Base-by-base conservation (phyloP, 2,113 vertebrate genomes). In the Muntiacus reevesi region DNA sequence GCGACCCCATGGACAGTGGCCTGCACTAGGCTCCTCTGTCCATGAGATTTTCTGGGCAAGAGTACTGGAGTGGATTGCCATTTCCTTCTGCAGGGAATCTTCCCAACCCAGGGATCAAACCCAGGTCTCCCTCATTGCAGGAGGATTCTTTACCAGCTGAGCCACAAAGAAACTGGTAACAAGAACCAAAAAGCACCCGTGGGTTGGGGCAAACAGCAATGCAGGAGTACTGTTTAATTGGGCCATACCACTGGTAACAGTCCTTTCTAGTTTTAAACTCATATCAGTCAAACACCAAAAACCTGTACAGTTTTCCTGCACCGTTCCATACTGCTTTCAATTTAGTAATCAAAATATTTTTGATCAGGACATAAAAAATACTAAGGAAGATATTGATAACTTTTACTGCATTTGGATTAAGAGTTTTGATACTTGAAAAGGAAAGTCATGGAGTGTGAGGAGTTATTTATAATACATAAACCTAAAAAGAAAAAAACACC, bases 1-100 rank as follows among this genome's bases (percentile, higher is more conserved):
- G n/a, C 0, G 0, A 40, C 5, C 67, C 19, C 17, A 36, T 2
- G n/a, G 33, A 71, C 47, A 50, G 47, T 50, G 12, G 47, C 47
- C 47, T 50, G 47, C 47, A 50, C 47, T 50, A 50, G 12, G 47
- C 47, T 50, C 47, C 47, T 13, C 47, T 50, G 19, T 36, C 1
- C 64, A 71, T 71, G 64, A 9, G 36, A 36, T 36, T 71, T 19
- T 71, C 64, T 10, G 36, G n/a, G 17, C 64, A 19, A 36, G 17
- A 71, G 21, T 36, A 36, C 17, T 36, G 64, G 19, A 23, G 10
- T 71, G n/a, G 9, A 9, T 36, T 36, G n/a, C 64, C n/a, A 36
- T 71, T 71, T n/a, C 9, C 19, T n/a, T 71, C n/a, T 71, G 9
- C 64, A 71, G 11, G n/a, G 10, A 2, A 12, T 11, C 64, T 36